These are phyloP conservation scores for Schrankia costaestrigalis DNA, from an alignment of 2,888 invertebrate species.

Conservation along the genomic window DNA sequence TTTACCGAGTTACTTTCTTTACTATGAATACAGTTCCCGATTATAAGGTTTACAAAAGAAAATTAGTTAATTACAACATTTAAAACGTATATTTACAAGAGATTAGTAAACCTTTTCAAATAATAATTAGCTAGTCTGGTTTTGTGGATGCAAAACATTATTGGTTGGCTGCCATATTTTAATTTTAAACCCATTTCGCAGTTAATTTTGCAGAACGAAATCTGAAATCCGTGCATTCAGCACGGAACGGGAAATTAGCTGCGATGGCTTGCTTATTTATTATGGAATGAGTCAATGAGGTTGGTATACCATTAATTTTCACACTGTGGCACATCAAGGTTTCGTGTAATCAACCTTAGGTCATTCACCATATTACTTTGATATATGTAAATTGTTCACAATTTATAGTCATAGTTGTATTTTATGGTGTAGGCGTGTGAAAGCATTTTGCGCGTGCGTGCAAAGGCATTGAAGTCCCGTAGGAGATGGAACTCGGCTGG, in stretches of 20 bases:
- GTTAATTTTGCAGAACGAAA: slow-evolving; percentile 10
- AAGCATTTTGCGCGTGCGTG: slow-evolving; percentile 40
- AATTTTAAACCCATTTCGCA: slow-evolving; percentile 8
- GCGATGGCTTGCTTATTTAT: slow-evolving; percentile 35
- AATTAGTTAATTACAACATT: too few relatives aligned
- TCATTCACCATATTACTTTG: slow-evolving; percentile 11
- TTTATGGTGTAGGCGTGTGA: slow-evolving; percentile 18
- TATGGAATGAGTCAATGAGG: slow-evolving; percentile 27
- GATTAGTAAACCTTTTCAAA: too few relatives aligned
- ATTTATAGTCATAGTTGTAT: slow-evolving; percentile 13
- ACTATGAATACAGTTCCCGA: slow-evolving; percentile 7
- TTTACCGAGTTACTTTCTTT: slow-evolving; percentile 18
- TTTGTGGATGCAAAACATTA: too few relatives aligned
- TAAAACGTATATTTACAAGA: too few relatives aligned
- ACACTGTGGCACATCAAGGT: slow-evolving; percentile 26
- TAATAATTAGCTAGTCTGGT: too few relatives aligned
- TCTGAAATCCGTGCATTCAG: slow-evolving; percentile 22
- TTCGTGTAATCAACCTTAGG: slow-evolving; percentile 19
- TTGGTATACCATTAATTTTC: slow-evolving; percentile 35
- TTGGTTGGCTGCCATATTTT: too few relatives aligned
- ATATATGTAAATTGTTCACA: slow-evolving; percentile 18
- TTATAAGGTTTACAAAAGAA: too few relatives aligned
- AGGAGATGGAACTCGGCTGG: slow-evolving; percentile 50
- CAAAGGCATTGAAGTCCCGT: slow-evolving; percentile 41
- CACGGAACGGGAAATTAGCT: slow-evolving; percentile 35